Base-by-base conservation (phyloP, 2,113 vertebrate species). In the Pyxicephalus adspersus region DNA sequence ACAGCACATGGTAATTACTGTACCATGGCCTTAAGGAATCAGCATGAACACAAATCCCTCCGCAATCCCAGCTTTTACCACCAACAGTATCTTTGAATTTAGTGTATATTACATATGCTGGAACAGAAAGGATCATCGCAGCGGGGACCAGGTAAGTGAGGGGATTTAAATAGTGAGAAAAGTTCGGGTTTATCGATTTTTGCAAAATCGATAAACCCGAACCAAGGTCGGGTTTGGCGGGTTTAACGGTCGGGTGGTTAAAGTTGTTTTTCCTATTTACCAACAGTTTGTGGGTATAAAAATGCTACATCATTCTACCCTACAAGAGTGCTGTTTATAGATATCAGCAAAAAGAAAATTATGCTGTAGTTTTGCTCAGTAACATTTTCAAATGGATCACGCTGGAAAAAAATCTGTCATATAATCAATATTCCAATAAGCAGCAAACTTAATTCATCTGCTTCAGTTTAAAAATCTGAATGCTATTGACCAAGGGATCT, bases 381-480 rank as follows among this genome's bases (percentile, higher is more conserved):
- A 80, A 73, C 67, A 26, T 45, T 89, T 88, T 81, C 34, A 79
- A 83, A 83, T 85, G 83, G 84, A 75, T 83, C 2, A 54, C 57
- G 84, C 68, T 80, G 67, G 74, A 84, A 64, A 57, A 78, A 70
- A 67, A 71, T 28, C 11, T 85, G 76, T 83, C 83, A 61, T 79
- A 84, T 66, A 87, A 88, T 88, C 85, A 85, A 83, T 87, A 88
- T 38, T 22, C 66, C 55, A 17, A 2, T 84, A 87, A 87, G 79
- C 0, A 83, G 28, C 55, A 84, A 90, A 86, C 85, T 84, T 85
- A 89, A 85, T 83, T 72, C 15, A 80, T 85, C 83, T 77, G 19
- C 50, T 64, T 26, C 19, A 67, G 20, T 77, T 85, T 66, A 15
- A 58, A 65, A 28, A 84, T 80, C 64, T 51, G 57, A 11, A 71